Conservation (phyloP, 2,888 invertebrate species). For the Mesodorylaimus sp. region DNA sequence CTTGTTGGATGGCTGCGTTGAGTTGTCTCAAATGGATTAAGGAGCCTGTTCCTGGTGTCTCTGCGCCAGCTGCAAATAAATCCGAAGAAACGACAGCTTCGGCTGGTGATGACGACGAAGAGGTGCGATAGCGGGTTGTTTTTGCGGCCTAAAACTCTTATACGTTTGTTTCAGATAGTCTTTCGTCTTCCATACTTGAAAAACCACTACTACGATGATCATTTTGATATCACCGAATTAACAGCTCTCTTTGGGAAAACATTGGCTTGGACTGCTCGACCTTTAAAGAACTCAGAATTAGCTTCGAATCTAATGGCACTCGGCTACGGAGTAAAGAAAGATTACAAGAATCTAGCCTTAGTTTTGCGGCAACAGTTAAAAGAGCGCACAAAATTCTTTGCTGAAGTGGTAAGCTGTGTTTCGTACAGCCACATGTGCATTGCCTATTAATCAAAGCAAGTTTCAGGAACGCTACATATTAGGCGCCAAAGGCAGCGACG, state of each 20-base stretch:
- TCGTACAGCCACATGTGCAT: too few species aligned
- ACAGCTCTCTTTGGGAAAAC: slow-evolving; percentile 59
- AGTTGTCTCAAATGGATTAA: slow-evolving; percentile 52
- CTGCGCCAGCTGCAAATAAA: slow-evolving; percentile 12
- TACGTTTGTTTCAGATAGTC: slow-evolving; percentile 36
- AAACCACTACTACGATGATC: slow-evolving; percentile 65
- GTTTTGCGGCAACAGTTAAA: too few species aligned
- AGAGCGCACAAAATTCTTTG: too few species aligned
- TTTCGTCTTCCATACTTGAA: slow-evolving; percentile 54
- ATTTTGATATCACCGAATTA: slow-evolving; percentile 59
- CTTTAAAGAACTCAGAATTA: too few species aligned
- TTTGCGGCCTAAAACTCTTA: not conserved
- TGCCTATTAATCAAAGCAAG: too few species aligned
- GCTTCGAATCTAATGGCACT: too few species aligned
- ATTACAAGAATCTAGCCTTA: too few species aligned
- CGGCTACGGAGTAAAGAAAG: too few species aligned
- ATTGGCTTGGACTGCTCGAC: slow-evolving; percentile 36
- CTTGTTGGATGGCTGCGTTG: slow-evolving; percentile 49
- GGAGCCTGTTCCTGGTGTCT: slow-evolving; percentile 4
- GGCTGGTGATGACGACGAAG: slow-evolving; percentile 22
- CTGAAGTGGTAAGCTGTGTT: too few species aligned
- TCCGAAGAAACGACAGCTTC: too few species aligned
- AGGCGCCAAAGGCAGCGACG: too few species aligned
- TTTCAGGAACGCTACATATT: too few species aligned
- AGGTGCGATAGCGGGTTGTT: not conserved